Evolutionary conservation across 1,140 invertebrate genomes (phyloP).

Genomic region (Nylanderia fulva): DNA sequence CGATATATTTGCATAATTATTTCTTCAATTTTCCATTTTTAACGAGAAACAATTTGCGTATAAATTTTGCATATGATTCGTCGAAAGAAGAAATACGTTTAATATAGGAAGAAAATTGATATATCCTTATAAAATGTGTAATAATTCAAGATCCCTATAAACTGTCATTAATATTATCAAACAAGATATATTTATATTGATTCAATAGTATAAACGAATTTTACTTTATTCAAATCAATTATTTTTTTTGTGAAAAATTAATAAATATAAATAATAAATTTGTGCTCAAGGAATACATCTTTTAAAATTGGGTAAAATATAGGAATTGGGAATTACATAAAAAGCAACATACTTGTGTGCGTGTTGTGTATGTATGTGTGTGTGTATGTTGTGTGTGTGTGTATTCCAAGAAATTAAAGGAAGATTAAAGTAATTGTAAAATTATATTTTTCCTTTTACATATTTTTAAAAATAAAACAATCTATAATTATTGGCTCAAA

Average conservation of each 20-base stretch:
- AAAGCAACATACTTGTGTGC: not conserved
- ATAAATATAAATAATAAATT: conserved; percentile 65
- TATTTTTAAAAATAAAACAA: not conserved
- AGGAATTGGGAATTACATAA: conserved; percentile 7
- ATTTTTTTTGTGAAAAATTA: conserved; percentile 69
- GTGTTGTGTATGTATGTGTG: too few relatives aligned
- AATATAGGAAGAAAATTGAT: conserved; percentile 50
- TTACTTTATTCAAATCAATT: conserved; percentile 78
- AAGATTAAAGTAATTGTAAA: conserved; percentile 15
- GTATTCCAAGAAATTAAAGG: conserved; percentile 27
- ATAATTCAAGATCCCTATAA: conserved; percentile 68
- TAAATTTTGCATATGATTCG: conserved; percentile 48
- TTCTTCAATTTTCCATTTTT: conserved; percentile 52
- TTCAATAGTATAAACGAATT: conserved; percentile 82
- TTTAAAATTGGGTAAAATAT: conserved; percentile 6
- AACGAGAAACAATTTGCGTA: conserved; percentile 10
- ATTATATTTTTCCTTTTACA: conserved; percentile 25
- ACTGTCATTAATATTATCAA: conserved; percentile 81
- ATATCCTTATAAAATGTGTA: conserved; percentile 65
- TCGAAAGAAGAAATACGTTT: conserved; percentile 2
- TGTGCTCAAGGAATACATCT: conserved; percentile 46
- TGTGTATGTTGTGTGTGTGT: too few relatives aligned
- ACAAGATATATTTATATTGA: conserved; percentile 84
- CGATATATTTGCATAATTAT: conserved; percentile 51
- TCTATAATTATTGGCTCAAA: not conserved